Conservation (phyloP, 2,113 vertebrate genomes). For the Neomonachus schauinslandi region DNA sequence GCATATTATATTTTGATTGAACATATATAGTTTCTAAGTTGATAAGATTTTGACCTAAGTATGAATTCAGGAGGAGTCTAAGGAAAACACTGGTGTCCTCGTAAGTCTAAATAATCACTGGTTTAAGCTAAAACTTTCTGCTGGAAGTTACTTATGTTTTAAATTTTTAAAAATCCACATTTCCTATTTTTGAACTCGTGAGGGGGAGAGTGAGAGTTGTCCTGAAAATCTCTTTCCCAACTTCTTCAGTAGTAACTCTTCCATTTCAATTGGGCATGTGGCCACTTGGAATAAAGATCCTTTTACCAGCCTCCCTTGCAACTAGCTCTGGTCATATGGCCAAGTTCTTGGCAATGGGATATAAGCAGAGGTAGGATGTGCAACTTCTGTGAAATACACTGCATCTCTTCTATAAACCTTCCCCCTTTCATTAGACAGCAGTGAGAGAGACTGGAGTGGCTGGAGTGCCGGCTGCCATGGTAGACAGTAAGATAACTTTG, state of each 20-base stretch:
- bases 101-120: background rate
- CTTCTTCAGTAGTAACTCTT: background rate
- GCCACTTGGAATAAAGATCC: background rate
- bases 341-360: background rate
- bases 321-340: background rate
- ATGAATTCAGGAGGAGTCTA: background rate
- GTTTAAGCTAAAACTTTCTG: constrained; percentile 17
- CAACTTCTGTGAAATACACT: background rate
- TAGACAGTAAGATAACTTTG: background rate
- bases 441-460: background rate
- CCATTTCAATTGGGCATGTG: background rate
- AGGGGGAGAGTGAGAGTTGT: background rate
- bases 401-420: background rate
- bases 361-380: background rate
- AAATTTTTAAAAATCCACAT: background rate
- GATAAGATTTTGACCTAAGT: background rate
- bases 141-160: background rate
- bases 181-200: background rate
- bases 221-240: background rate
- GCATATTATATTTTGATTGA: background rate
- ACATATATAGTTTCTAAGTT: background rate
- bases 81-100: background rate
- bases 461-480: background rate
- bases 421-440: background rate
- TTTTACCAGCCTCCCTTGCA: background rate